These are phyloP conservation scores for Arctopsyche grandis DNA, from an alignment of 1,140 invertebrate genomes.

Conservation along the genomic window DNA sequence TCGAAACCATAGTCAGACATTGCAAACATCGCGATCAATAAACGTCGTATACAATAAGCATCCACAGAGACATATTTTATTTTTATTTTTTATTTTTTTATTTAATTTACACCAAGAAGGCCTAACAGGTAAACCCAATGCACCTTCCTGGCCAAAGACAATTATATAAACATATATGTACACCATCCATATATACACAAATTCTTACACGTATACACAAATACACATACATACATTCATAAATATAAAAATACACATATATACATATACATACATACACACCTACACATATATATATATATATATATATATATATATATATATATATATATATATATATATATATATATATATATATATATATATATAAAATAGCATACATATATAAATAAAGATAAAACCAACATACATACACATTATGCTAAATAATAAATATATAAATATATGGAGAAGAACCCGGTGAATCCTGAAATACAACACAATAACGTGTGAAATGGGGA, in stretches of 20 bases:
- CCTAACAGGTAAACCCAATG: too few species aligned
- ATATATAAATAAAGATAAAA: too few species aligned
- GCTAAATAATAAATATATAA: too few species aligned
- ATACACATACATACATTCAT: not conserved
- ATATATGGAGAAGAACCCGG: too few species aligned
- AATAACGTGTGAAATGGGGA: too few species aligned
- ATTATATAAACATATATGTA: too few species aligned
- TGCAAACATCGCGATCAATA: not conserved
- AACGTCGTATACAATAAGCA: not conserved
- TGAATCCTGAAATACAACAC: too few species aligned
- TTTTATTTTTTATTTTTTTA: not conserved
- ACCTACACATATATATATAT: constrained; percentile 34
- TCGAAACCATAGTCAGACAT: not conserved
- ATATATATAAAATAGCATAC: not conserved
- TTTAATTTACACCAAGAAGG: too few species aligned
- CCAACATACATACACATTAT: too few species aligned
- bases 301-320: constrained; percentile 26
- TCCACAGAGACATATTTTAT: not conserved
- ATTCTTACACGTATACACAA: not conserved
- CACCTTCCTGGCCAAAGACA: too few species aligned
- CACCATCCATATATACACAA: too few species aligned
- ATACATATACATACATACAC: constrained; percentile 17
- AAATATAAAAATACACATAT: not conserved
- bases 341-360: constrained; percentile 4
- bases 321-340: constrained; percentile 33